Base-by-base conservation (phyloP, 2,797 vertebrate genomes). In the Avahi laniger region DNA sequence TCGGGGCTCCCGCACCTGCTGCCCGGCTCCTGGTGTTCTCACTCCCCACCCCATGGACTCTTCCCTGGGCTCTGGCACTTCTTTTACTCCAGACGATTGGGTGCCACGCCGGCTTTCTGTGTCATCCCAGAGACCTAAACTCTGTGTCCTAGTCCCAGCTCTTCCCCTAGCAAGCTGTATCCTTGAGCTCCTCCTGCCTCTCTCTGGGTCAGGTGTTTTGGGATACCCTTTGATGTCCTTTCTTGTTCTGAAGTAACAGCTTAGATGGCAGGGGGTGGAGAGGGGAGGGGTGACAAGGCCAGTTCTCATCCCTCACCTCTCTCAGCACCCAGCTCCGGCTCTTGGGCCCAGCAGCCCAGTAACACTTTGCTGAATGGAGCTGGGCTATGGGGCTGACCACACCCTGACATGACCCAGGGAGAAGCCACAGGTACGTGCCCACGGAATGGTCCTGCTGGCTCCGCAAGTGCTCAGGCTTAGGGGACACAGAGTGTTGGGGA, bases 141-240 rank as follows among this genome's bases (percentile, higher is more conserved):
- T 82, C 78, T 63, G n/a, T 7, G 35, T 82, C 93, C 83, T 46
- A 43, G 22, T 73, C 12, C 33, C 41, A 54, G 46, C 79, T 80
- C 67, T 75, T 70, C 48, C 26, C 26, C 26, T 9, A 50, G 80
- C 7, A 70, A 67, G 88, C 24, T 57, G 69, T 54, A 17, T 63
- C 24, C 46, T 11, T 54, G 35, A 93, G 67, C 46, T 94, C 46
- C 52, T 93, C n/a, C 63, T 38, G 28, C 46, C 24, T 95, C 54
- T 38, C 75, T 80, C 76, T 93, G 86, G 70, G 28, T 91, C 50
- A 26, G 7, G n/a, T 38, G 13, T 82, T 95, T 86, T 1, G 35
- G 61, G 72, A 78, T 83, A 4, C 2, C 18, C 33, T 46, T 46
- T 10, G 52, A 67, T 38, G 86, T 65, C 72, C 50, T 65, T 76